These are phyloP conservation scores for Pterostichus madidus DNA, from an alignment of 2,888 invertebrate species.

Conservation along the genomic window DNA sequence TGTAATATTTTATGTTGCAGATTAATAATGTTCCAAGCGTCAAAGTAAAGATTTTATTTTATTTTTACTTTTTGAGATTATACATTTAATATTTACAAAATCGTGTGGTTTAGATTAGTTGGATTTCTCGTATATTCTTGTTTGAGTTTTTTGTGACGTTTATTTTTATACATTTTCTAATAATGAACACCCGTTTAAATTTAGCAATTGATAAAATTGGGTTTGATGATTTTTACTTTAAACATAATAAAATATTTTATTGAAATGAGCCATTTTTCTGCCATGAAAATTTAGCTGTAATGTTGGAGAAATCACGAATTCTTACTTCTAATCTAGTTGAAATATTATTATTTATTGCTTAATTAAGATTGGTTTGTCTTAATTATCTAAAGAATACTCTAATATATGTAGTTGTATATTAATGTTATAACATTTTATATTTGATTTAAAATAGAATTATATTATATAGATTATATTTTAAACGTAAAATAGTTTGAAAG, in stretches of 20 bases:
- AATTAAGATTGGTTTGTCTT: conserved; percentile 68
- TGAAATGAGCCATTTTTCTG: conserved; percentile 67
- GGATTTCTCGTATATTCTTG: conserved; percentile 65
- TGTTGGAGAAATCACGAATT: conserved; percentile 33
- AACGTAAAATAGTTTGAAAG: conserved; percentile 54
- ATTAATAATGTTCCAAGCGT: conserved; percentile 90
- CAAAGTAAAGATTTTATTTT: conserved; percentile 80
- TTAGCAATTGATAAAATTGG: conserved; percentile 19
- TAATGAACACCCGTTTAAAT: conserved; percentile 13
- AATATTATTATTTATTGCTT: conserved; percentile 58
- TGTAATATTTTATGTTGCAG: conserved; percentile 79
- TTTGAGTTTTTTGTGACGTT: conserved; percentile 56
- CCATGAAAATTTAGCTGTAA: conserved; percentile 61
- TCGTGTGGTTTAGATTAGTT: conserved; percentile 49
- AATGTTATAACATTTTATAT: conserved; percentile 69
- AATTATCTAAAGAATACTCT: conserved; percentile 60
- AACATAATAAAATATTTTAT: conserved; percentile 13
- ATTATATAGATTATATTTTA: conserved; percentile 62
- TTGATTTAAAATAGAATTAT: conserved; percentile 68
- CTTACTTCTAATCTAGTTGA: conserved; percentile 67
- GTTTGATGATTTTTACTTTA: neutral
- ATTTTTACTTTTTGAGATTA: conserved; percentile 52
- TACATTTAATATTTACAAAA: conserved; percentile 52
- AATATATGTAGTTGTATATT: conserved; percentile 72
- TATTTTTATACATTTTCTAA: conserved; percentile 62